Evolutionary conservation across 2,113 vertebrate species (phyloP).

Genomic region (Pithys albifrons): DNA sequence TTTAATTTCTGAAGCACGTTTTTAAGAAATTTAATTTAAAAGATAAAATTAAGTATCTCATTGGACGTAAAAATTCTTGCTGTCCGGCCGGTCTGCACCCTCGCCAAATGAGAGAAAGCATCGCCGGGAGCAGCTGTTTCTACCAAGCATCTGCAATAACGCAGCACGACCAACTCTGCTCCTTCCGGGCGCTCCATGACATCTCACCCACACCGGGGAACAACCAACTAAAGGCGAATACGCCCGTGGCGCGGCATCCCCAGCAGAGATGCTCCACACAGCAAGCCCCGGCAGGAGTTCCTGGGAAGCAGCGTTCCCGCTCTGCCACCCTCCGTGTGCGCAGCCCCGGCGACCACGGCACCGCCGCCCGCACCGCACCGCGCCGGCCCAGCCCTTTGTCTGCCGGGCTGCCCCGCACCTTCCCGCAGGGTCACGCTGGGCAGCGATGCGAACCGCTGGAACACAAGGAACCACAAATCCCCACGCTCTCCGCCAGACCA

Average conservation of each 20-base stretch:
- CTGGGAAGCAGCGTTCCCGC: background rate
- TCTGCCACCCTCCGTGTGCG: too few relatives aligned
- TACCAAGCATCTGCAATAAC: background rate
- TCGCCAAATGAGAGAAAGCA: fast-evolving
- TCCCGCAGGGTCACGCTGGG: background rate
- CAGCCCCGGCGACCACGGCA: background rate
- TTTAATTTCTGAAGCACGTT: background rate
- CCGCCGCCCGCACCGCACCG: background rate
- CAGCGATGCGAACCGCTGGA: background rate
- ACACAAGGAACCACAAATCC: background rate
- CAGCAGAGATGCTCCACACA: fast-evolving
- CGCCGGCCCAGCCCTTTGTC: slow-evolving; percentile 1
- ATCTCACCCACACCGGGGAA: background rate
- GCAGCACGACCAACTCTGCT: background rate
- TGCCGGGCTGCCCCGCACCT: background rate
- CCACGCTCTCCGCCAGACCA: background rate
- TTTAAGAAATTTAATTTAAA: background rate
- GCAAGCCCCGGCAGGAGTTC: fast-evolving
- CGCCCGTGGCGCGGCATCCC: fast-evolving
- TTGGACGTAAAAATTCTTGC: fast-evolving
- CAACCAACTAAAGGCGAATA: fast-evolving
- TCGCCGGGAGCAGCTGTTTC: background rate
- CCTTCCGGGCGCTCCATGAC: fast-evolving
- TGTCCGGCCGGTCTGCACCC: background rate
- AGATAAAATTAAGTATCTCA: background rate